Evolutionary conservation across 2,113 vertebrate species (phyloP).

Genomic region (Chaetops frenatus): DNA sequence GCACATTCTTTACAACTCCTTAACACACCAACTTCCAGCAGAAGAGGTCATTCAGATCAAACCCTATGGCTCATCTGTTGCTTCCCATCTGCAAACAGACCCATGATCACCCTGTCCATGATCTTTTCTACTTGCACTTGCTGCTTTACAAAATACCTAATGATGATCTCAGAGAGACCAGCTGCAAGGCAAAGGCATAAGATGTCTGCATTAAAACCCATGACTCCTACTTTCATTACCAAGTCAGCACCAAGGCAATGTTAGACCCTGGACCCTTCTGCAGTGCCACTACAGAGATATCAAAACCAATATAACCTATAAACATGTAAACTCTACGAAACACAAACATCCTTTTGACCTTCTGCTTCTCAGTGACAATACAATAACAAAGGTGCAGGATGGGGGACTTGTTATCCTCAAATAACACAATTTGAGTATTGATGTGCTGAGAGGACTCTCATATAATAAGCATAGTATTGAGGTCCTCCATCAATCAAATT

Average conservation of each 20-base stretch:
- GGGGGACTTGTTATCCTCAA: not conserved
- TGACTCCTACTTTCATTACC: not conserved
- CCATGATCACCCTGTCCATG: accelerated
- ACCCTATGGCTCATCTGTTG: not conserved
- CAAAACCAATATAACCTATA: not conserved
- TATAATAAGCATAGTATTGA: not conserved
- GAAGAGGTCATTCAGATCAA: not conserved
- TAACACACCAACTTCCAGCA: not conserved
- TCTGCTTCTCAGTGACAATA: not conserved
- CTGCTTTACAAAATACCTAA: not conserved
- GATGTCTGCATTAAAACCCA: not conserved
- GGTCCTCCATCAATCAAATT: not conserved
- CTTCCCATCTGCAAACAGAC: not conserved
- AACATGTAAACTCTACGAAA: not conserved
- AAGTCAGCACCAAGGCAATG: not conserved
- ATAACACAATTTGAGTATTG: not conserved
- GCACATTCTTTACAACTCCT: not conserved
- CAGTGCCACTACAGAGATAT: not conserved
- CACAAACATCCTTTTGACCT: not conserved
- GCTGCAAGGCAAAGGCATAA: not conserved
- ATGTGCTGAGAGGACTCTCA: not conserved
- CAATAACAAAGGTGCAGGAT: not conserved
- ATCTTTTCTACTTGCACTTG: not conserved
- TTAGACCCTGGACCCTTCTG: not conserved
- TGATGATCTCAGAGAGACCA: not conserved